Base-by-base conservation (phyloP, 2,888 invertebrate species). In the Nomada ferruginata region DNA sequence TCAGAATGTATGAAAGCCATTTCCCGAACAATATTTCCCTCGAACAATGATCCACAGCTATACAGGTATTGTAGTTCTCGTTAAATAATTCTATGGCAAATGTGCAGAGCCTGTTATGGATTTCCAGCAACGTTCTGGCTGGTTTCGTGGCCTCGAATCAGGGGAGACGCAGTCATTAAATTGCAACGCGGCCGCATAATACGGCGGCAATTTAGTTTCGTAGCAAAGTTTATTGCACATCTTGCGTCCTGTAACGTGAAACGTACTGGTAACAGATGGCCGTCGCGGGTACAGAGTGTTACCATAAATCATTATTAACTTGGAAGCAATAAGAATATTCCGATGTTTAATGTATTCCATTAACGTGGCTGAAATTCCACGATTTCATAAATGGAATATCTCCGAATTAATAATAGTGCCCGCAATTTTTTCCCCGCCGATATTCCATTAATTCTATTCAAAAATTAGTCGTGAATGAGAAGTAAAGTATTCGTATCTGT, bases 181-280 rank as follows among this genome's bases (percentile, higher is more conserved):
- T 77, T 53, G 74, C 52, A 66, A 74, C 77, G 36, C 73, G 65
- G 29, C 23, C 52, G 65, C 74, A 47, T 77, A 77, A 74, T 73
- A 60, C 60, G 52, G 23, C 52, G 36, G 77, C 77, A 77, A 77
- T 77, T 77, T 73, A 73, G 77, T 66, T 74, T 66, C 60, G 57
- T 20, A 20, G 59, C 52, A 61, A 77, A 77, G 74, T 77, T 73
- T 77, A 77, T 77, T 77, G 74, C 77, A 53, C 77, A 66, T 77
- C 77, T 74, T 77, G 77, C 74, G 65, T 60, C 50, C 36, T 50
- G 64, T 26, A 73, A 55, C 64, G 73, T 42, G 76, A 73, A 73
- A 77, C 57, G 64, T 64, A 42, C 23, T 53, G 52, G 74, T 65
- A 73, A 74, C 74, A 77, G 65, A 73, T 77, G 77, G 73, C 53